Base-by-base conservation (phyloP, 2,888 invertebrate species). In the Hanleya hanleyi region DNA sequence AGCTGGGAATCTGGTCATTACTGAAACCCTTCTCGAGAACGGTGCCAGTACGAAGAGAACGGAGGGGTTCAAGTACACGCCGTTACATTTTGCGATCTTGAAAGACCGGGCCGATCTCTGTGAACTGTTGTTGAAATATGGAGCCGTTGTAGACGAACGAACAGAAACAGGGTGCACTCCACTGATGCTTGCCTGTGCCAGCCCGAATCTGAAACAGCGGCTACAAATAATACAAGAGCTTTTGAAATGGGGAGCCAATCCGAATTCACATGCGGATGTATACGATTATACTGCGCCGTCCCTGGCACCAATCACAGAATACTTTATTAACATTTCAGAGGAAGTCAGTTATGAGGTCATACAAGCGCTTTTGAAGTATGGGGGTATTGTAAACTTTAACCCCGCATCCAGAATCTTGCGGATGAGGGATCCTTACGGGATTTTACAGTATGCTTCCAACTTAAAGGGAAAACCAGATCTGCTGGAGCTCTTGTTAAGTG, bases 11-110 rank as follows among this genome's bases (percentile, higher is more conserved):
- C 88, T 91, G 41, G 94, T 94, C 80, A 92, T 94, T 12, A 95
- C 96, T 0, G 94, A 94, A 83, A 91, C 96, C 65, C 91, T 97
- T 71, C 92, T 97, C 65, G 95, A 95, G 87, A 95, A 96, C 89
- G 96, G 96, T 0, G 96, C 96, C 0, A 92, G 92, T 36, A 92
- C 96, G 3, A 94, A 94, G 87, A 93, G 91, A 91, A 89, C 91
- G 7, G 85, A 91, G 0, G 92, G 93, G 36, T 93, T 93, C 84
- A 92, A 93, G 80, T 95, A 95, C 86, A 95, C 95, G 68, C 95
- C 96, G 0, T 91, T 97, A 57, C 96, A 97, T 90, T 92, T 96
- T 78, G 96, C 97, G 0, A 95, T 97, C 69, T 90, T 96, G 29
- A 87, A 85, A 64, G 91, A 90, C 74, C 85, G 89, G 62, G 74